Conservation (phyloP, 2,113 vertebrate genomes). For the Dryoscopus gambensis region DNA sequence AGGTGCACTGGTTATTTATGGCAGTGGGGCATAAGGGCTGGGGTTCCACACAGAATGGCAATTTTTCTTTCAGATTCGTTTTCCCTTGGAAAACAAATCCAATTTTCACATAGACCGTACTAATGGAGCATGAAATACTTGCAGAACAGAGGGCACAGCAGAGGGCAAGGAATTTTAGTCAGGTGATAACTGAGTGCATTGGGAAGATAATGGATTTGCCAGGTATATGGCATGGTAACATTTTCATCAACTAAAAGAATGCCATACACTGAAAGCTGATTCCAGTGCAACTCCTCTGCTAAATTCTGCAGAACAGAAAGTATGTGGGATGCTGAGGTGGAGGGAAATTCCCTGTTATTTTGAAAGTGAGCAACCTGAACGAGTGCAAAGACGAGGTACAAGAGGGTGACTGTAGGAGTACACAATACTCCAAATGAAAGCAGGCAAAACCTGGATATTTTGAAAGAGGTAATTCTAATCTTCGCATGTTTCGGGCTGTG, state of each 20-base stretch:
- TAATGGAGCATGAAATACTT: neutral
- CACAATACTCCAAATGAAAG: neutral
- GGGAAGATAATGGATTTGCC: neutral
- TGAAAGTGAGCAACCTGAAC: neutral
- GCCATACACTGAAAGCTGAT: neutral
- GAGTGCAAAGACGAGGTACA: neutral
- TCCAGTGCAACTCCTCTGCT: neutral
- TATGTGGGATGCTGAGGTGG: neutral
- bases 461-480: neutral
- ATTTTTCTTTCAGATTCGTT: neutral
- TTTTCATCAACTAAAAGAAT: neutral
- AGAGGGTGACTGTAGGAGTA: neutral
- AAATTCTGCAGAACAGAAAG: neutral
- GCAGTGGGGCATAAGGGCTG: neutral
- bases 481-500: rapidly evolving
- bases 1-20: neutral
- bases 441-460: neutral
- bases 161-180: neutral
- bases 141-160: neutral
- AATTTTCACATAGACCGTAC: neutral
- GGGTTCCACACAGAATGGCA: neutral
- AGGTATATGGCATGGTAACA: neutral
- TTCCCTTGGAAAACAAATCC: neutral
- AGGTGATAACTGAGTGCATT: neutral
- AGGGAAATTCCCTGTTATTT: neutral